phyloP scores from a whole-genome alignment of 2,113 vertebrate species.

The Psophia crepitans region DNA sequence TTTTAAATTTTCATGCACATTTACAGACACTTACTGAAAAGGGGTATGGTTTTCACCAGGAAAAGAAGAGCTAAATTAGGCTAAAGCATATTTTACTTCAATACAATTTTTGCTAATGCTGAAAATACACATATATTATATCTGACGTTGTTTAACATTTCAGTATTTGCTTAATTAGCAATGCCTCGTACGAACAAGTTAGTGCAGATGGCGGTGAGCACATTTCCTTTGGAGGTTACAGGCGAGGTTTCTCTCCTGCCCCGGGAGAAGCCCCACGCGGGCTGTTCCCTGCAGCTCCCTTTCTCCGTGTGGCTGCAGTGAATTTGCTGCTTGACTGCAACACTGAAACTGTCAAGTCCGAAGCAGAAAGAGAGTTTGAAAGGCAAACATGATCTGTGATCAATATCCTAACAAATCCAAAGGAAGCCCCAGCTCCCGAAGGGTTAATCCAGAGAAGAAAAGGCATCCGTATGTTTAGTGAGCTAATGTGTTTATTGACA shows the following conservation, averaged over 20 bases:
- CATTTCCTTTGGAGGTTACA: not conserved
- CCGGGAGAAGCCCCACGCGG: not conserved
- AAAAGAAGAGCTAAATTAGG: constrained; percentile 3
- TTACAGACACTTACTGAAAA: not conserved
- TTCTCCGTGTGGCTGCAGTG: constrained; percentile 11
- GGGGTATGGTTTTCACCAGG: not conserved
- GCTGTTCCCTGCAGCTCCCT: constrained; percentile 4
- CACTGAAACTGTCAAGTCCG: constrained; percentile 69
- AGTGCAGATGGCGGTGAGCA: not conserved
- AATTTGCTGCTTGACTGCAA: constrained; percentile 64
- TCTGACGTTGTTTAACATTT: not conserved
- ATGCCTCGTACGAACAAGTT: not conserved
- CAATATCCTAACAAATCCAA: constrained; percentile 85
- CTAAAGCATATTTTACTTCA: not conserved
- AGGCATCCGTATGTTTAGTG: constrained; percentile 78
- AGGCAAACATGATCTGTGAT: constrained; percentile 80
- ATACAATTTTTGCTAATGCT: not conserved
- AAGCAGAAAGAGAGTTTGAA: constrained; percentile 72
- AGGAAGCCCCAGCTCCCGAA: constrained; percentile 80
- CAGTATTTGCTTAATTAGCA: not conserved
- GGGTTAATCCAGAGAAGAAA: constrained; percentile 84
- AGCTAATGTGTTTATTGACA: constrained; percentile 83
- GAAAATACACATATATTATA: not conserved
- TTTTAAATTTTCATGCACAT: not conserved
- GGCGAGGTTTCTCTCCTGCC: not conserved